These are phyloP conservation scores for Mythimna loreyi DNA, from an alignment of 2,888 invertebrate genomes.

Conservation along the genomic window DNA sequence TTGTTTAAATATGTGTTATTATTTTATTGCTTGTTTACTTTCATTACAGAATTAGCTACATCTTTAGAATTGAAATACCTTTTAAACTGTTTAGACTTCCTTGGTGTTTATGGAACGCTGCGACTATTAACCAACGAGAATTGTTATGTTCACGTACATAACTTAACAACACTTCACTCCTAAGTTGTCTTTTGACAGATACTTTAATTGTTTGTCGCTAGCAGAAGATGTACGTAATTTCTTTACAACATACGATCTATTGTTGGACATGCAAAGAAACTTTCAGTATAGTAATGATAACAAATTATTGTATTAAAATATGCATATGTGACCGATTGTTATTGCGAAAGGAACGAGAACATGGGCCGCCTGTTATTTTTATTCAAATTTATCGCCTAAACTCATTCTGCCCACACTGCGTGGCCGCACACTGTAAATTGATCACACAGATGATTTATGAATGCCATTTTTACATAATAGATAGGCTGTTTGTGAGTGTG, in stretches of 20 bases:
- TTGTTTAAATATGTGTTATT: slow-evolving; percentile 38
- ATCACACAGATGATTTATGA: slow-evolving; percentile 75
- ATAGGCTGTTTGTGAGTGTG: slow-evolving; percentile 57
- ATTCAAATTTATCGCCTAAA: slow-evolving; percentile 74
- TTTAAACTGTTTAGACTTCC: slow-evolving; percentile 39
- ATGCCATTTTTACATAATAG: slow-evolving; percentile 77
- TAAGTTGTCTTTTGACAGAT: slow-evolving; percentile 8
- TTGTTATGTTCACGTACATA: slow-evolving; percentile 13
- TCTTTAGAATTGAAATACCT: slow-evolving; percentile 31
- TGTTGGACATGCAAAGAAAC: slow-evolving; percentile 30
- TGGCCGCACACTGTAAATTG: slow-evolving; percentile 75
- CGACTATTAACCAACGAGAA: slow-evolving; percentile 7
- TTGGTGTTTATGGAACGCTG: slow-evolving; percentile 26
- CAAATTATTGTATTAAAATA: slow-evolving; percentile 52
- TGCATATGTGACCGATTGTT: slow-evolving; percentile 62
- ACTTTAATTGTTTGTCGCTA: slow-evolving; percentile 21
- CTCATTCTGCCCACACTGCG: slow-evolving; percentile 75
- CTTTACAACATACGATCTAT: slow-evolving; percentile 7
- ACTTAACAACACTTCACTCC: slow-evolving; percentile 2
- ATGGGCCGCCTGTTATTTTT: slow-evolving; percentile 68
- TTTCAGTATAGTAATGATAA: slow-evolving; percentile 44
- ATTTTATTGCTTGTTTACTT: slow-evolving; percentile 40
- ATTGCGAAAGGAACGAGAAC: slow-evolving; percentile 61
- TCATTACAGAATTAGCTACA: slow-evolving; percentile 27
- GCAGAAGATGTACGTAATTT: slow-evolving; percentile 13